A percentile compares a stretch with the other conserved stretches of the same genome.
phyloP scores from a whole-genome alignment of 2,113 vertebrate genomes.

The Tachycineta bicolor region DNA sequence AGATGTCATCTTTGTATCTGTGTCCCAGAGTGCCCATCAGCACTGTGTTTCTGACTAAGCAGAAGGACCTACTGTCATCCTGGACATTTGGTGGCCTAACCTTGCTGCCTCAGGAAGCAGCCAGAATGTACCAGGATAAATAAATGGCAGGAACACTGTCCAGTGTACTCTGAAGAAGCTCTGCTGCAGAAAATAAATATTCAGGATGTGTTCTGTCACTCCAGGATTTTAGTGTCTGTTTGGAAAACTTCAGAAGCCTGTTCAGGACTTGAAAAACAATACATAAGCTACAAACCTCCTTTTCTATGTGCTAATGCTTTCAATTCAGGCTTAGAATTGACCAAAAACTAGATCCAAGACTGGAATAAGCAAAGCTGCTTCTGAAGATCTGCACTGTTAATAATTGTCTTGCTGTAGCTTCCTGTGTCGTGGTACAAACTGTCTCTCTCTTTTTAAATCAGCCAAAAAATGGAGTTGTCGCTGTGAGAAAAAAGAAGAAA shows the following conservation, averaged over 20 bases:
- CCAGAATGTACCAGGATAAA: background rate
- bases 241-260: background rate
- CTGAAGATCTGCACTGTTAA: background rate
- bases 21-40: background rate
- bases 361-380: background rate
- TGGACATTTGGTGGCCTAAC: background rate
- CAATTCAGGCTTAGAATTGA: background rate
- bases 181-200: background rate
- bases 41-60: background rate
- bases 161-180: background rate
- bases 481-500: conserved; percentile 66
- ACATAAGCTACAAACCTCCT: background rate
- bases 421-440: background rate
- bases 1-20: background rate
- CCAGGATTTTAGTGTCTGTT: background rate
- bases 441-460: background rate
- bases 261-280: background rate
- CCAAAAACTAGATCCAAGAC: background rate
- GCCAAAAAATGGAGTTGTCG: conserved; percentile 8
- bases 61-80: background rate
- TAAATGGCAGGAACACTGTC: background rate
- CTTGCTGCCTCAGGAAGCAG: background rate
- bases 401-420: background rate
- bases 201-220: background rate
- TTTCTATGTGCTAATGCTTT: background rate